Conservation (phyloP, 2,797 vertebrate genomes). For the Hyperoplus immaculatus region DNA sequence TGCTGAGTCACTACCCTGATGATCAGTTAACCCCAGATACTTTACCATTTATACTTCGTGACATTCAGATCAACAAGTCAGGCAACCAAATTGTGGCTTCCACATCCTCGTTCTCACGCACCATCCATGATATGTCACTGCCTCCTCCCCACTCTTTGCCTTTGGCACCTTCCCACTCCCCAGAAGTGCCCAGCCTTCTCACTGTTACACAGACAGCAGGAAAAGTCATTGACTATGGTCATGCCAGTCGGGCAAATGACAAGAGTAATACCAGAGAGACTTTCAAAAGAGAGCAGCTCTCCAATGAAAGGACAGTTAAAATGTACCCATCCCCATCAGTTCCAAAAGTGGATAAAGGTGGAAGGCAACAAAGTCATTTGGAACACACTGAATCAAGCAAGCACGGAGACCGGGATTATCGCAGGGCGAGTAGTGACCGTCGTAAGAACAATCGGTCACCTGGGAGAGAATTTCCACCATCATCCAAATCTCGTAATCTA, state of each 20-base stretch:
- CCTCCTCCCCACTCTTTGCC: slow-evolving; percentile 31
- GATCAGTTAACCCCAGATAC: slow-evolving; percentile 94
- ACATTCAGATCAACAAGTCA: slow-evolving; percentile 91
- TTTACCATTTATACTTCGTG: slow-evolving; percentile 92
- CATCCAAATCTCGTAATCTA: slow-evolving; percentile 68
- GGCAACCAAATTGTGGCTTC: slow-evolving; percentile 58
- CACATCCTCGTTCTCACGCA: slow-evolving; percentile 47
- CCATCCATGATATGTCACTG: slow-evolving; percentile 28
- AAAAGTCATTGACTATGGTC: slow-evolving; percentile 93
- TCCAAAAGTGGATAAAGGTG: slow-evolving; percentile 61
- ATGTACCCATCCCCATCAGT: slow-evolving; percentile 57
- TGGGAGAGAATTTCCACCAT: slow-evolving; percentile 51
- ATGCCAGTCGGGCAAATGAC: slow-evolving; percentile 87
- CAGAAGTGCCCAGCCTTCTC: slow-evolving; percentile 76
- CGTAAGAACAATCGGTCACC: slow-evolving; percentile 66
- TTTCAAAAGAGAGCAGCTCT: slow-evolving; percentile 73
- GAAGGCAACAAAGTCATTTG: slow-evolving; percentile 63
- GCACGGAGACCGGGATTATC: slow-evolving; percentile 77
- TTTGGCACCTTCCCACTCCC: slow-evolving; percentile 41
- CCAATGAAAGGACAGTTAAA: slow-evolving; percentile 74
- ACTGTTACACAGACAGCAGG: slow-evolving; percentile 79
- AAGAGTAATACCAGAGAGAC: slow-evolving; percentile 79
- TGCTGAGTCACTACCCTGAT: slow-evolving; percentile 94
- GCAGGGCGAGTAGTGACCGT: slow-evolving; percentile 54
- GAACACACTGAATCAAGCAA: slow-evolving; percentile 66